These are phyloP conservation scores for Clarias gariepinus DNA, from an alignment of 2,113 vertebrate species.

Conservation along the genomic window DNA sequence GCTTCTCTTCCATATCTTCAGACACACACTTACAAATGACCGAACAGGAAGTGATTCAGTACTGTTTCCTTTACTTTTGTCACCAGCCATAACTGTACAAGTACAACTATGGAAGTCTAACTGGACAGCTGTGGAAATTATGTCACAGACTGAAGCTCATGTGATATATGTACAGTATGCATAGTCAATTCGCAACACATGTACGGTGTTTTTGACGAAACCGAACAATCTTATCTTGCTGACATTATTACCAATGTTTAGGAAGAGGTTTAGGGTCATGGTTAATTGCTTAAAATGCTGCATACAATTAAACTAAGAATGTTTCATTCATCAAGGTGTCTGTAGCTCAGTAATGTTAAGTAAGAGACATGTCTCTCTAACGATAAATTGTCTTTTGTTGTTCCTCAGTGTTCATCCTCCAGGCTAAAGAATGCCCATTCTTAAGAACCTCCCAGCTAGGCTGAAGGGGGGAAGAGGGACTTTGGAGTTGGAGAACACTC, in stretches of 20 bases:
- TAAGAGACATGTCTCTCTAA: conserved; percentile 15
- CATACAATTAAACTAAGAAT: neutral
- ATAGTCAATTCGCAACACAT: neutral
- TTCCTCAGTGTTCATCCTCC: conserved; percentile 50
- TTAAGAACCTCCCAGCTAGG: conserved; percentile 75
- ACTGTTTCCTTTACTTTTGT: conserved; percentile 29
- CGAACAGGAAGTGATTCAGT: conserved; percentile 71
- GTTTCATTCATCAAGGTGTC: neutral
- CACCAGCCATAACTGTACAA: conserved; percentile 69
- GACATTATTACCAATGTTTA: conserved; percentile 9
- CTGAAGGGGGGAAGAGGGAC: conserved; percentile 67
- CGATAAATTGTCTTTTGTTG: conserved; percentile 30
- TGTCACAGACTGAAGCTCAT: neutral
- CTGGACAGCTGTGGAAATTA: conserved; percentile 48
- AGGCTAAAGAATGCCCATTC: conserved; percentile 76
- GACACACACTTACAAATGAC: conserved; percentile 40
- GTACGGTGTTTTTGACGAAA: neutral
- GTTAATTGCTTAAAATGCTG: neutral
- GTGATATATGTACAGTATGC: neutral
- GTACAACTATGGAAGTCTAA: conserved; percentile 53
- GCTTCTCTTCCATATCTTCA: conserved; percentile 17
- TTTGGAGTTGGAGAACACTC: conserved; percentile 63
- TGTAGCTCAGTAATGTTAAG: neutral
- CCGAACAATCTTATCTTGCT: neutral
- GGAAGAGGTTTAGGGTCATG: neutral